Evolutionary conservation across 30 jellyfish, hydroid and myxozoan genomes (phyloP).

Genomic region (Chrysaora quinquecirrha): DNA sequence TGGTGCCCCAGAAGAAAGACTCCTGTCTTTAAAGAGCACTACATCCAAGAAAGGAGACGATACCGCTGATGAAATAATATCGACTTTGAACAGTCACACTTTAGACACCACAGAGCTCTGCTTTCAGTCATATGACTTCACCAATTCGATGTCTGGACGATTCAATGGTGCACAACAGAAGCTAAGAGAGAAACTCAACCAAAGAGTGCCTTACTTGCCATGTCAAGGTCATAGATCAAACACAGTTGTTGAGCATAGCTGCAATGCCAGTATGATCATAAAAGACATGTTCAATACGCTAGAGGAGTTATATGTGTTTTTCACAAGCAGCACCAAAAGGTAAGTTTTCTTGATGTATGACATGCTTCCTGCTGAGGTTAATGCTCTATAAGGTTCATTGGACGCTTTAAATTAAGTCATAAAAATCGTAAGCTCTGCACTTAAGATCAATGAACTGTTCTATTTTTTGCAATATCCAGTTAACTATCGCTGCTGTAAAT

Average conservation of each 20-base stretch:
- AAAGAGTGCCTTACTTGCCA: slow-evolving; percentile 28
- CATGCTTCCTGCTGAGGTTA: slow-evolving; percentile 26
- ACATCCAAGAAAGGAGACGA: slow-evolving; percentile 53
- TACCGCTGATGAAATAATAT: slow-evolving; percentile 33
- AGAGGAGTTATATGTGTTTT: slow-evolving; percentile 52
- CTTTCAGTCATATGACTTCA: slow-evolving; percentile 55
- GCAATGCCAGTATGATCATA: slow-evolving; percentile 41
- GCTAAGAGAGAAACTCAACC: slow-evolving; percentile 38
- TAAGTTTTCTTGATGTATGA: neutral
- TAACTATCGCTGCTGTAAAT: slow-evolving; percentile 7
- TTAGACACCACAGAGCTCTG: slow-evolving; percentile 33
- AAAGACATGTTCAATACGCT: slow-evolving; percentile 41
- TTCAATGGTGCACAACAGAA: slow-evolving; percentile 56
- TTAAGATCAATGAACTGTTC: too few relatives aligned
- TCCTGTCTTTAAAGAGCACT: slow-evolving; percentile 41
- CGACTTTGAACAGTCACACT: slow-evolving; percentile 22
- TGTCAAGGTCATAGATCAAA: too few relatives aligned
- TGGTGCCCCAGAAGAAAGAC: slow-evolving; percentile 37
- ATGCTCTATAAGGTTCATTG: slow-evolving; percentile 14
- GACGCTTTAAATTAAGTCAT: neutral
- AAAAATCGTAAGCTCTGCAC: neutral
- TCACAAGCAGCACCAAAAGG: slow-evolving; percentile 48
- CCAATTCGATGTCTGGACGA: too few relatives aligned
- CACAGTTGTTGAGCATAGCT: too few relatives aligned
- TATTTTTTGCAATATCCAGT: neutral